phyloP scores from a whole-genome alignment of 2,113 vertebrate genomes.

The Corythornis madagascariensis region DNA sequence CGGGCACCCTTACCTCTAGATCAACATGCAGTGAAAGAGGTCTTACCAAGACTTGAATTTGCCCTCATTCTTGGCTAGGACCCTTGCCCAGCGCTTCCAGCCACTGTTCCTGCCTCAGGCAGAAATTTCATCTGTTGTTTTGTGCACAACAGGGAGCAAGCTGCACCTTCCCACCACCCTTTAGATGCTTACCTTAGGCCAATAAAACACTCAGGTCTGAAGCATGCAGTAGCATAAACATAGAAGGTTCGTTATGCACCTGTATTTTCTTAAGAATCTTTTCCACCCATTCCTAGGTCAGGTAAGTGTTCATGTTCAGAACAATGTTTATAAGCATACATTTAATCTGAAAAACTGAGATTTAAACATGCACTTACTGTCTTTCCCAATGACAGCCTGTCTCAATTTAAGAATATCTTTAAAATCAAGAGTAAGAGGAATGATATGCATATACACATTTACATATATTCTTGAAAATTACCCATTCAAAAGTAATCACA shows the following conservation, averaged over 20 bases:
- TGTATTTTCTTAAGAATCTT: background rate
- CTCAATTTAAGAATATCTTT: background rate
- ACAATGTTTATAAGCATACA: background rate
- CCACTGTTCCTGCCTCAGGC: background rate
- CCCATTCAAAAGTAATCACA: slow-evolving; percentile 14
- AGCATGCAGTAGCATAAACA: background rate
- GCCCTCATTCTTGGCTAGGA: background rate
- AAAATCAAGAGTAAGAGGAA: background rate
- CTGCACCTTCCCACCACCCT: rapidly evolving
- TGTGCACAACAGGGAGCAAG: background rate
- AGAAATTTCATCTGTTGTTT: background rate
- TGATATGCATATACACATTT: background rate
- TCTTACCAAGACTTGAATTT: background rate
- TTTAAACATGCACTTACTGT: background rate
- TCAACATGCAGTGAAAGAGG: background rate
- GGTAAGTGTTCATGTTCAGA: background rate
- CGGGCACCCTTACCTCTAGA: background rate
- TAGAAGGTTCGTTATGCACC: background rate
- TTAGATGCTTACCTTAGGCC: background rate
- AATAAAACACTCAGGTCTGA: background rate
- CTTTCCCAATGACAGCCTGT: background rate
- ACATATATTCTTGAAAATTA: slow-evolving; percentile 3
- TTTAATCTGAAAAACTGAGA: background rate
- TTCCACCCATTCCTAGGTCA: background rate
- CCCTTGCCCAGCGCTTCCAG: background rate